Conservation (phyloP, 2,888 invertebrate species). For the Pseudococcus viburni region DNA sequence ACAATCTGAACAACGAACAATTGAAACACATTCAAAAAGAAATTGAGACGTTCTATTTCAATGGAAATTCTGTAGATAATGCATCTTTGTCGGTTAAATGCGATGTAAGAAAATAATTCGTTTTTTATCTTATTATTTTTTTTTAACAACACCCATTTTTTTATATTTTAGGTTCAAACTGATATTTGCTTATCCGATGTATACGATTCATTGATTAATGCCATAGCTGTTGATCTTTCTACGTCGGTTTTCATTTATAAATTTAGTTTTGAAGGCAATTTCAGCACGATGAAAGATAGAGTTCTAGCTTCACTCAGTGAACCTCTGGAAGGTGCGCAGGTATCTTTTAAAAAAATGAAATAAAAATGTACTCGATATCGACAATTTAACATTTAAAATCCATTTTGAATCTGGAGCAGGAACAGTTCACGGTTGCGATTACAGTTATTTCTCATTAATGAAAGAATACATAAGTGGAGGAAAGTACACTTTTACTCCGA, state of each 20-base stretch:
- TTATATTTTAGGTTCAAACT: not conserved
- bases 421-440: constrained; percentile 7
- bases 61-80: not conserved
- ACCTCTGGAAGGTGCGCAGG: not conserved
- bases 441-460: not conserved
- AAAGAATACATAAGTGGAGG: not conserved
- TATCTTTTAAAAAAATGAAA: no score
- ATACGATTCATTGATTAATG: not conserved
- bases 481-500: not conserved
- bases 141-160: not conserved
- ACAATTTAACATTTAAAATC: not conserved
- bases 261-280: not conserved
- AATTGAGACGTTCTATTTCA: not conserved
- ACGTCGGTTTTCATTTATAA: not conserved
- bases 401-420: not conserved
- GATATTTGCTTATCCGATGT: not conserved
- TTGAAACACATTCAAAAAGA: constrained; percentile 8
- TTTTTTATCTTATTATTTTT: no score
- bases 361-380: no score
- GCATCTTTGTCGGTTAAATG: not conserved
- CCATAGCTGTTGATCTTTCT: not conserved
- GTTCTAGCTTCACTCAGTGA: not conserved
- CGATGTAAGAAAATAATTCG: not conserved
- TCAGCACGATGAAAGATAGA: not conserved
- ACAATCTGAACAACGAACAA: not conserved